Percentiles rank a stretch among this genome's conserved stretches.
Conservation (phyloP, 2,797 vertebrate species). For the Pseudomugil gertrudae region DNA sequence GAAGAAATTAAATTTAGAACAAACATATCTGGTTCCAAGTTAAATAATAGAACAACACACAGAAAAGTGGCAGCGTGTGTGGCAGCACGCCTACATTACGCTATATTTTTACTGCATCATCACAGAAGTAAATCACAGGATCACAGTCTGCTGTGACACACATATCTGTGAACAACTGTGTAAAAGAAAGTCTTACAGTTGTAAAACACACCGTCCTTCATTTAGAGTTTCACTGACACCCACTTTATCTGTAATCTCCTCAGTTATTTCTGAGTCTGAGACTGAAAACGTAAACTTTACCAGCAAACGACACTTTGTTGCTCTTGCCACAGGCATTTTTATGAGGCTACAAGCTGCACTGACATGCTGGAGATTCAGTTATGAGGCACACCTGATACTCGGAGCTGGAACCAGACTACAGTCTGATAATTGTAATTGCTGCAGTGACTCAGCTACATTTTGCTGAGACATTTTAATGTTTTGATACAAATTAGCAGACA, state of each 20-base stretch:
- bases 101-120: conserved; percentile 39
- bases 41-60: conserved; percentile 21
- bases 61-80: conserved; percentile 1
- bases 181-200: neutral
- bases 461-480: conserved; percentile 15
- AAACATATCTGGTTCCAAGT: neutral
- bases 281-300: conserved; percentile 32
- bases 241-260: conserved; percentile 17
- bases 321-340: conserved; percentile 64
- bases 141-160: conserved; percentile 11
- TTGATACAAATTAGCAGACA: conserved; percentile 46
- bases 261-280: conserved; percentile 6
- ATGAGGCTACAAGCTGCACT: conserved; percentile 61
- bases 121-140: conserved; percentile 22
- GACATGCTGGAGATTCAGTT: conserved; percentile 67
- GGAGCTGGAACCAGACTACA: conserved; percentile 46
- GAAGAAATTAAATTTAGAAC: neutral
- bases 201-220: neutral
- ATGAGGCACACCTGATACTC: conserved; percentile 51
- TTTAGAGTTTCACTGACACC: conserved; percentile 19
- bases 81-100: conserved; percentile 40
- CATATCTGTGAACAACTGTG: conserved; percentile 1
- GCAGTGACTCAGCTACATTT: conserved; percentile 63
- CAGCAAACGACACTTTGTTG: conserved; percentile 55
- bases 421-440: conserved; percentile 25